Base-by-base conservation (phyloP, 2,888 invertebrate genomes). In the Acleris cristana region DNA sequence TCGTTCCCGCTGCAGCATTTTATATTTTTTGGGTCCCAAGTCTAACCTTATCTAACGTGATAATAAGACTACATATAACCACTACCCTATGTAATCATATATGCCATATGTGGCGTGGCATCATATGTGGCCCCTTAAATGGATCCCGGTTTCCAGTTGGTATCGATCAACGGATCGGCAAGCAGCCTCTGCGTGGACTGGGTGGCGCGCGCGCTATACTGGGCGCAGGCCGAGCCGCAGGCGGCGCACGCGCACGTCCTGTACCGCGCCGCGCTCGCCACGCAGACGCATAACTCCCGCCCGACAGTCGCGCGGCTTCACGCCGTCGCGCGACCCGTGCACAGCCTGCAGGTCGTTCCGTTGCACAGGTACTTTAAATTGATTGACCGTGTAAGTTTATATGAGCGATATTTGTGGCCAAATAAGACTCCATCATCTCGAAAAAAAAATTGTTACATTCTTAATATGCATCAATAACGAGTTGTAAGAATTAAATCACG, bases 181-280 rank as follows among this genome's bases (percentile, higher is more conserved):
- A 87, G 94, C 12, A 95, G 96, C 69, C 86, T 98, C 30, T 95
- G 96, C 2, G 93, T 97, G 0, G 98, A 99, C 86, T 99, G 98
- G 98, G 94, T 98, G 53, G 95, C 96, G 58, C 94, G 98, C 58
- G 95, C 95, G 55, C 89, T 98, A 7, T 98, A 97, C 83, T 98
- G 97, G 95, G 94, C 96, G 0, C 97, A 97, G 84, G 79, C 93
- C 21, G 93, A 93, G 73, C 87, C 92, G 34, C 82, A 82, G 2
- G 81, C 89, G 3, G 86, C 89, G 1, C 87, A 89, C 6, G 83
- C 88, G n/a, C 90, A 93, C 72, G 93, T 94, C 0, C 91, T 96
- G 30, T 95, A 95, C 77, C 94, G 95, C 71, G 88, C 96, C 5
- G 95, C 96, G 79, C 83, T 97, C 23, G 95, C 95, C 70, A 87